Evolutionary conservation across 92 coral and sea anemone species (phyloP).

Genomic region (Chrysogorgia sp.): DNA sequence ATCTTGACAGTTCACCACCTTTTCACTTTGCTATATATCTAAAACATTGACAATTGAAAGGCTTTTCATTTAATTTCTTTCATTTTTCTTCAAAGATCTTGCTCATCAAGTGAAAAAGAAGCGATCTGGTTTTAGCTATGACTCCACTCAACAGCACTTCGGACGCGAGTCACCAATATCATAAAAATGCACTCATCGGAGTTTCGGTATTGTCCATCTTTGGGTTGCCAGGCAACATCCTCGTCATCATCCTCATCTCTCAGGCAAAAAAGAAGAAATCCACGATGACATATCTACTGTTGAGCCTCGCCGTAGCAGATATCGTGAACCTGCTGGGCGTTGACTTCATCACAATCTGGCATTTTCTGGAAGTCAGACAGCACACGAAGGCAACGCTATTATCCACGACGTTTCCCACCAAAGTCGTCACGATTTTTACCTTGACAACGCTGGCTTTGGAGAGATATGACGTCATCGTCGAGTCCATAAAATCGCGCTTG

Average conservation of each 20-base stretch:
- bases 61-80: too few relatives aligned
- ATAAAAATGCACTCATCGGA: not conserved
- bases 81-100: too few relatives aligned
- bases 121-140: too few relatives aligned
- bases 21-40: too few relatives aligned
- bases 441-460: not conserved
- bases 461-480: not conserved
- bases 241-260: not conserved
- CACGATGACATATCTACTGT: not conserved
- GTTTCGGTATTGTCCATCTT: not conserved
- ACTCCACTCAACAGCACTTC: too few relatives aligned
- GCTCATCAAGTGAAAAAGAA: too few relatives aligned
- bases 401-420: not conserved
- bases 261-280: not conserved
- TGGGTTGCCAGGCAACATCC: not conserved
- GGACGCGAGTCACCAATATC: too few relatives aligned
- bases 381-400: not conserved
- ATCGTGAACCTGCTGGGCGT: not conserved
- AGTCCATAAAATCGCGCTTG: not conserved
- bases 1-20: too few relatives aligned
- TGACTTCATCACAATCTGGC: not conserved
- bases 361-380: not conserved
- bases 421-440: not conserved
- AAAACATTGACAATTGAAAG: too few relatives aligned
- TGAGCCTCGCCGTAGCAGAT: constrained; percentile 3